phyloP scores from a whole-genome alignment of 2,888 invertebrate species.

The Homarus gammarus region DNA sequence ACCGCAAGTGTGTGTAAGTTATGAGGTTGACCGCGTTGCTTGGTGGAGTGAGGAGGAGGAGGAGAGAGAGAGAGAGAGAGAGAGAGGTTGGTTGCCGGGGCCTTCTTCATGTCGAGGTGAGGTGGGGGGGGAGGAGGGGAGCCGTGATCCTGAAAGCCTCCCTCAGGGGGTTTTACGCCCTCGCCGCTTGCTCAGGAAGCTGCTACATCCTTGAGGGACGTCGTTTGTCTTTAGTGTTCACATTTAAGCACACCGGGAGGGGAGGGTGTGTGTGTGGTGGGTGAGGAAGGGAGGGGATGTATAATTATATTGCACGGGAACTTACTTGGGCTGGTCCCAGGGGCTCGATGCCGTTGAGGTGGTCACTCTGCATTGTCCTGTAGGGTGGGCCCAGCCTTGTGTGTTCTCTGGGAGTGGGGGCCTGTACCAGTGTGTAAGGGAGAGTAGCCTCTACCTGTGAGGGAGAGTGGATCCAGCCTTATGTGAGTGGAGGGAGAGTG shows the following conservation, averaged over 20 bases:
- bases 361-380: no score
- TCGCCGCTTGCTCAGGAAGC: neutral
- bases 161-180: neutral
- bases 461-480: no score
- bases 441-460: no score
- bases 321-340: neutral
- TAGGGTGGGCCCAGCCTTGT: no score
- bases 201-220: slow-evolving; percentile 6
- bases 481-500: no score
- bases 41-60: neutral
- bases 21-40: neutral
- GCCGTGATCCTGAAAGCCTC: neutral
- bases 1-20: neutral
- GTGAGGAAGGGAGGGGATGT: neutral
- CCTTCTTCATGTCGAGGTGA: no score
- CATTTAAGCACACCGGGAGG: neutral
- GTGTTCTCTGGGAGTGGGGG: no score
- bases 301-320: neutral
- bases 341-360: neutral
- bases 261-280: neutral
- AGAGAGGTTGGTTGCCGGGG: no score
- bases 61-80: no score
- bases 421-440: no score
- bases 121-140: neutral
- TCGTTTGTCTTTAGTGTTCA: neutral